These are phyloP conservation scores for Tachuris rubrigastra DNA, from an alignment of 2,113 vertebrate species.

Conservation along the genomic window DNA sequence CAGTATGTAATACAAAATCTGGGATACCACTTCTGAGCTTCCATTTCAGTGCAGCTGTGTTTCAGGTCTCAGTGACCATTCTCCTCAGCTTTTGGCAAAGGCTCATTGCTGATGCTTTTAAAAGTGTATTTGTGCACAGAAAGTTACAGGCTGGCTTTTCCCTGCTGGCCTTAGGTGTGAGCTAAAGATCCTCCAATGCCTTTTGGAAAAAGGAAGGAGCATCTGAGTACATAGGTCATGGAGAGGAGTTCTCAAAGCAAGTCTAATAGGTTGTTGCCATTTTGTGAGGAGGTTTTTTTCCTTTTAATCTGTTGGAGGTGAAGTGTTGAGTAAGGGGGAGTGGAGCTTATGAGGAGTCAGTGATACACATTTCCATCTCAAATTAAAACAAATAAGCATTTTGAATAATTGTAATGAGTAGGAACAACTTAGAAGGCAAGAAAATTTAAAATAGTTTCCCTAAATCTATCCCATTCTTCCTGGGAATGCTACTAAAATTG, in stretches of 20 bases:
- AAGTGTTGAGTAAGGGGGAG: not conserved
- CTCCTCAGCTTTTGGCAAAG: not conserved
- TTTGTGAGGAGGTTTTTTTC: not conserved
- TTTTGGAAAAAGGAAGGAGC: not conserved
- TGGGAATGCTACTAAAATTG: not conserved
- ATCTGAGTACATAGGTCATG: not conserved
- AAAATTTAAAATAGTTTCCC: not conserved
- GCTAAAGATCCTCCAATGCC: not conserved
- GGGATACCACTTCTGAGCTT: not conserved
- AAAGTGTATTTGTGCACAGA: not conserved
- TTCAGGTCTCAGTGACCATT: not conserved
- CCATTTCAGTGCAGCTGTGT: not conserved
- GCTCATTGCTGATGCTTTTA: not conserved
- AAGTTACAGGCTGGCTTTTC: not conserved
- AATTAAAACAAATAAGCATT: not conserved
- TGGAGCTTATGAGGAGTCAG: not conserved
- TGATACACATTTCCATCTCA: not conserved
- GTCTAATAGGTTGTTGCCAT: not conserved
- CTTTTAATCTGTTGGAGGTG: not conserved
- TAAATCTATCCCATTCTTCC: not conserved
- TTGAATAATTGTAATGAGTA: not conserved
- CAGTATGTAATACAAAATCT: not conserved
- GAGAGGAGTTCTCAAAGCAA: not conserved
- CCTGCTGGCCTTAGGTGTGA: not conserved
- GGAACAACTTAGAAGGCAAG: not conserved